These are phyloP conservation scores for Drosophila quinaria DNA, from an alignment of 2,888 invertebrate species.

Conservation along the genomic window DNA sequence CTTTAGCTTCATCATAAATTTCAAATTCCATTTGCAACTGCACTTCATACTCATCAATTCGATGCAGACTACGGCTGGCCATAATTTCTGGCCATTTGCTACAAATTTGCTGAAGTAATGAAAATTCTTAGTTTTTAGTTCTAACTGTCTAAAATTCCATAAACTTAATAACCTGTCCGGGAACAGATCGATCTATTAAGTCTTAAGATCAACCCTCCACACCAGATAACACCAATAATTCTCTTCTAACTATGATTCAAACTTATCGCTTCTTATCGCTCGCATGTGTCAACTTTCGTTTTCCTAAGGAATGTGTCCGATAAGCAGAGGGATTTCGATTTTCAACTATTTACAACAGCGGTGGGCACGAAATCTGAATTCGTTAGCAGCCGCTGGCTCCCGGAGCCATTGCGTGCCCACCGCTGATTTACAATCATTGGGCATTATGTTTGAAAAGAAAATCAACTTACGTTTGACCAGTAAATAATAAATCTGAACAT, in stretches of 20 bases:
- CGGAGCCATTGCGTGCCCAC: too few relatives aligned
- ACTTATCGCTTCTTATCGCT: conserved; percentile 3
- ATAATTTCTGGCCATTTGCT: conserved; percentile 14
- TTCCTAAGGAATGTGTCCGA: conserved; percentile 5
- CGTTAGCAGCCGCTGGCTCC: too few relatives aligned
- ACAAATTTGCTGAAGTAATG: conserved; percentile 31
- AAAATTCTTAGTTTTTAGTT: conserved; percentile 28
- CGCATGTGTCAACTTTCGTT: conserved; percentile 2
- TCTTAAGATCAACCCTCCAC: neutral
- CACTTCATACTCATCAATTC: conserved; percentile 47
- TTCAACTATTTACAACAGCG: conserved; percentile 31
- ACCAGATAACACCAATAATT: neutral
- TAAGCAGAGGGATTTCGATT: conserved; percentile 12
- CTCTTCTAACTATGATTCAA: conserved; percentile 5
- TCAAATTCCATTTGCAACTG: conserved; percentile 49
- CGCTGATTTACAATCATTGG: too few relatives aligned
- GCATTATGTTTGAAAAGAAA: conserved; percentile 8
- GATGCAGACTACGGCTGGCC: conserved; percentile 21
- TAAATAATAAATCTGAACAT: conserved; percentile 1
- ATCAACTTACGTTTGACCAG: conserved; percentile 9
- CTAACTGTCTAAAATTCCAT: neutral
- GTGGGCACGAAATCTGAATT: too few relatives aligned
- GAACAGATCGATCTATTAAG: neutral
- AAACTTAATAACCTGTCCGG: neutral
- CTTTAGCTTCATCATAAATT: conserved; percentile 22